Conservation (phyloP, 1,140 invertebrate species). For the Sipha flava region DNA sequence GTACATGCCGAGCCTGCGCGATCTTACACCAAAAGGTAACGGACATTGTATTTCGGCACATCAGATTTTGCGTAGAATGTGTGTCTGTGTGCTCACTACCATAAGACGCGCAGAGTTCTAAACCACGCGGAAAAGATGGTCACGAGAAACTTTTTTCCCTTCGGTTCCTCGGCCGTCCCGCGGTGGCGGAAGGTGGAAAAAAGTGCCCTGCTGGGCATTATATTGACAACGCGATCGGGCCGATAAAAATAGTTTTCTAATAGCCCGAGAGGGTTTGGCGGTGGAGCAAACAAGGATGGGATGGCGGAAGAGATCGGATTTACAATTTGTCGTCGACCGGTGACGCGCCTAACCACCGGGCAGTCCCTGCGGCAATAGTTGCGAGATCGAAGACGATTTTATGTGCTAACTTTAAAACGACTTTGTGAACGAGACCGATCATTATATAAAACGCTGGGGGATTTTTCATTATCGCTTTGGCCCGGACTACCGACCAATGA, state of each 20-base stretch:
- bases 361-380: neutral
- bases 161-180: too few relatives aligned
- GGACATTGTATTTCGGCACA: too few relatives aligned
- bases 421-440: neutral
- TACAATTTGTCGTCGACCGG: neutral
- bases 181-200: too few relatives aligned
- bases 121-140: neutral
- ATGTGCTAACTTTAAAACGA: slow-evolving; percentile 17
- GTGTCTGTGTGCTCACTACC: too few relatives aligned
- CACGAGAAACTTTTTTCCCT: neutral
- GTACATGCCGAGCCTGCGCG: too few relatives aligned
- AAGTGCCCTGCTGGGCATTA: neutral
- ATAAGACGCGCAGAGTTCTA: neutral
- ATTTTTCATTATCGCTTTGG: slow-evolving; percentile 7
- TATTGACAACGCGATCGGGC: neutral
- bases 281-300: too few relatives aligned
- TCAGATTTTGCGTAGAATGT: neutral
- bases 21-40: too few relatives aligned
- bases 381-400: neutral
- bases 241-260: slow-evolving; percentile 26
- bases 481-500: neutral
- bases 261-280: neutral
- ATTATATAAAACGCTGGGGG: neutral
- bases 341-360: too few relatives aligned
- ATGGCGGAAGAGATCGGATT: neutral